Evolutionary conservation across 2,797 vertebrate genomes (phyloP).

Genomic region (Hemitrygon akajei): DNA sequence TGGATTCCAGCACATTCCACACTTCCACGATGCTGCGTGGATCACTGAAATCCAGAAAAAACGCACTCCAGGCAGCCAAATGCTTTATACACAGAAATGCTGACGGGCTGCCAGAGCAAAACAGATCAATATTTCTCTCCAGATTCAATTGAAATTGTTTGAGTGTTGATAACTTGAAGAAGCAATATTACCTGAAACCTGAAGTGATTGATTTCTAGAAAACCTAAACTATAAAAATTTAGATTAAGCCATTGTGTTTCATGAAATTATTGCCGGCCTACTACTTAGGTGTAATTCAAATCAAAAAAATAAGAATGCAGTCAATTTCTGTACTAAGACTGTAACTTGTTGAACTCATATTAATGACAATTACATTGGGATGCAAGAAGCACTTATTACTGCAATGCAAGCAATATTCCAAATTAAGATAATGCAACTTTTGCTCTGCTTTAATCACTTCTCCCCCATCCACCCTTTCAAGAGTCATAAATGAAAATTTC

Average conservation of each 20-base stretch:
- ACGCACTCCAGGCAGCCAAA: no score
- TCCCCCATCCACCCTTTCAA: no score
- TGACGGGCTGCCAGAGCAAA: no score
- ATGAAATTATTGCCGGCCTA: background rate
- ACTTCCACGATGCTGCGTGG: no score
- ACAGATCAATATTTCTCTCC: background rate
- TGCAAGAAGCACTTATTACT: background rate
- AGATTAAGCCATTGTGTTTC: background rate
- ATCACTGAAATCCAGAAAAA: no score
- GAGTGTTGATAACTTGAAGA: background rate
- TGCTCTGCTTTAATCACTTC: no score
- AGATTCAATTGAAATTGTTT: background rate
- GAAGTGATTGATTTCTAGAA: background rate
- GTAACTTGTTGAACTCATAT: background rate
- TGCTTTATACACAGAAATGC: no score
- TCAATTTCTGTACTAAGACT: background rate
- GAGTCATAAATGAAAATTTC: no score
- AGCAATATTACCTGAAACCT: background rate
- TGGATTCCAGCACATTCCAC: no score
- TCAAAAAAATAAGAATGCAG: background rate
- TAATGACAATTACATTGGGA: background rate
- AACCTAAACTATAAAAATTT: background rate
- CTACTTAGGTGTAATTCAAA: background rate
- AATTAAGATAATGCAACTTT: background rate
- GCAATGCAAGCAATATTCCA: background rate